Evolutionary conservation across 2,888 invertebrate genomes (phyloP).

Genomic region (Drosophila parthenogenetica): DNA sequence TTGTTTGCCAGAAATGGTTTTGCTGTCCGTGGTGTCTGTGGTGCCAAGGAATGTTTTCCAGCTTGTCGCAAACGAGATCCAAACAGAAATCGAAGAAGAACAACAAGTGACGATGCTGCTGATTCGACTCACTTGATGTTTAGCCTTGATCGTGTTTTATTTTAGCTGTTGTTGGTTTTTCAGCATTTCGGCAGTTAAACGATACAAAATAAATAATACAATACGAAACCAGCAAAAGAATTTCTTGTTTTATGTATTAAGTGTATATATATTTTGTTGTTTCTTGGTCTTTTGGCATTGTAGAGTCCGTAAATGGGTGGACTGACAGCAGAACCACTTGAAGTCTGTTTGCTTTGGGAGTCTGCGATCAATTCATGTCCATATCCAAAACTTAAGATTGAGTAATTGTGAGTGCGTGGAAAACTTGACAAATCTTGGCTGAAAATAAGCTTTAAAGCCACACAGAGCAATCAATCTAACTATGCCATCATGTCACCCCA

Average conservation of each 20-base stretch:
- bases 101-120: conserved; percentile 34
- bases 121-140: conserved; percentile 37
- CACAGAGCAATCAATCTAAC: conserved; percentile 13
- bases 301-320: conserved; percentile 66
- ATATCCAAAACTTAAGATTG: conserved; percentile 39
- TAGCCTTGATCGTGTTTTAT: conserved; percentile 76
- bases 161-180: background rate
- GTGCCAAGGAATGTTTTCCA: conserved; percentile 70
- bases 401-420: conserved; percentile 50
- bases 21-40: conserved; percentile 15
- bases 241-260: conserved; percentile 47
- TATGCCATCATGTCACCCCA: conserved; percentile 18
- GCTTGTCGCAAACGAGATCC: conserved; percentile 53
- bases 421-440: conserved; percentile 33
- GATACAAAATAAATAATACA: conserved; percentile 54
- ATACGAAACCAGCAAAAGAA: conserved; percentile 61
- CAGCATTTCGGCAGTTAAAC: conserved; percentile 68
- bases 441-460: background rate
- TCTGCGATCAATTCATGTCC: conserved; percentile 27
- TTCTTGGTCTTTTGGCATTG: conserved; percentile 65
- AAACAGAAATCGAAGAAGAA: conserved; percentile 41
- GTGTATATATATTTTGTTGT: conserved; percentile 4
- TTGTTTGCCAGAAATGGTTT: conserved; percentile 32
- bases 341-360: conserved; percentile 22
- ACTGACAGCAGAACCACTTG: conserved; percentile 26